Base-by-base conservation (phyloP, 2,888 invertebrate species). In the Microctonus brassicae region DNA sequence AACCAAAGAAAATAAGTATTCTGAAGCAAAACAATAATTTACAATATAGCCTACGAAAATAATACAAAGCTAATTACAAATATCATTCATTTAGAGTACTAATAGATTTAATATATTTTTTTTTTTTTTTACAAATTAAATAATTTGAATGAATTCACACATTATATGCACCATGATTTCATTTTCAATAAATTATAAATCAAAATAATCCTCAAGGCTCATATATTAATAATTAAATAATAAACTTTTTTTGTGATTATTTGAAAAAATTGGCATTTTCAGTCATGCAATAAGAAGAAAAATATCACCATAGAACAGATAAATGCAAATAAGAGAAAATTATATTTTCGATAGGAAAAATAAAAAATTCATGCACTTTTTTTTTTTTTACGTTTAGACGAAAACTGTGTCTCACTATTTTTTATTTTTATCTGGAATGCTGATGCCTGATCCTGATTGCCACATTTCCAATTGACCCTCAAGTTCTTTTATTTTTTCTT, bases 401-500 rank as follows among this genome's bases (percentile, higher is more conserved):
- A n/a, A n/a, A n/a, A n/a, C n/a, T n/a, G n/a, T 64, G 17, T 64
- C 63, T 64, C 63, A 64, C 63, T 66, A 33, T 55, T 66, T 53
- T 20, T 5, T 20, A 34, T 24, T 39, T 42, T 22, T 22, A 13
- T 67, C 26, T 42, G 22, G 60, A 39, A 52, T 13, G n/a, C n/a
- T n/a, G n/a, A n/a, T n/a, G 13, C 53, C 65, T 64, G 20, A 20
- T 24, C 1, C 55, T 65, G 26, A 24, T 33, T 0, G 33, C 13
- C 10, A 7, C 47, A 33, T 5, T 7, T 11, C 33, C 4, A 13
- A 6, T 47, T 33, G 63, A 29, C 34, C 58, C 67, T 79, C 80
- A 10, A 79, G 64, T 33, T 82, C 76, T 60, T 73, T 73, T 42
- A 83, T 3, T 33, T 67, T 71, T 52, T 75, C 39, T 34, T 83